Evolutionary conservation across 2,888 invertebrate species (phyloP).

Genomic region (Cremastinae sp.): DNA sequence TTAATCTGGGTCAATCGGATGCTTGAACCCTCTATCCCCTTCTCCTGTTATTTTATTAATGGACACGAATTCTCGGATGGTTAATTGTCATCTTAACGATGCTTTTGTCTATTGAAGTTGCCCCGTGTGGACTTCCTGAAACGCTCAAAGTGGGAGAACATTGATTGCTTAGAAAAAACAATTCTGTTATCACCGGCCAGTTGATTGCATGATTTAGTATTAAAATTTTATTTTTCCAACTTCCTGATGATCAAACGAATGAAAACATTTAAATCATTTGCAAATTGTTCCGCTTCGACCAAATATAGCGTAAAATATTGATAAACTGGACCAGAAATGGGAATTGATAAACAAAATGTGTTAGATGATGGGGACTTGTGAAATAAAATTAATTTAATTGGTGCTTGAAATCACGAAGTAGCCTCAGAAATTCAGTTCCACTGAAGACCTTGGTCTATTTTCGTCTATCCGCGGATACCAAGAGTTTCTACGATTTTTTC

Average conservation of each 20-base stretch:
- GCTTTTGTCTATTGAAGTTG: slow-evolving; percentile 28
- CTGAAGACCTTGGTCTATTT: slow-evolving; percentile 47
- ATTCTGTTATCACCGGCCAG: too few species aligned
- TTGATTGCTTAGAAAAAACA: slow-evolving; percentile 26
- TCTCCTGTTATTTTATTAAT: slow-evolving; percentile 31
- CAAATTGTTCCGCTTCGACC: too few species aligned
- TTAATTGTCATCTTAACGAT: slow-evolving; percentile 30
- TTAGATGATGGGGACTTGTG: not conserved
- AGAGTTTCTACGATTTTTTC: not conserved
- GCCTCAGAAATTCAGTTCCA: slow-evolving; percentile 1
- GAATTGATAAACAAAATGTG: too few species aligned
- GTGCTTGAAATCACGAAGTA: not conserved
- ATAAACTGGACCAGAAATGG: too few species aligned
- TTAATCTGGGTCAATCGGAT: slow-evolving; percentile 55
- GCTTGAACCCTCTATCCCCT: slow-evolving; percentile 33
- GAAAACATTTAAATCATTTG: too few species aligned
- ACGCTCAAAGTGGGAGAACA: not conserved
- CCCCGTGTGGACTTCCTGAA: slow-evolving; percentile 31
- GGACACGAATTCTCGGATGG: slow-evolving; percentile 46
- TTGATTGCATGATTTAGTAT: not conserved
- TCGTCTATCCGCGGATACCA: slow-evolving; percentile 35
- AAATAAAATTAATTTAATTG: not conserved
- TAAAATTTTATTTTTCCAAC: not conserved
- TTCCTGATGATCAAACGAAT: not conserved
- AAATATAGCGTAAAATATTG: too few species aligned